A percentile compares a stretch with the other conserved stretches of the same genome.
phyloP scores from a whole-genome alignment of 37 sponge, comb jelly and placozoan genomes.

The Diacarnus erythraeanus region DNA sequence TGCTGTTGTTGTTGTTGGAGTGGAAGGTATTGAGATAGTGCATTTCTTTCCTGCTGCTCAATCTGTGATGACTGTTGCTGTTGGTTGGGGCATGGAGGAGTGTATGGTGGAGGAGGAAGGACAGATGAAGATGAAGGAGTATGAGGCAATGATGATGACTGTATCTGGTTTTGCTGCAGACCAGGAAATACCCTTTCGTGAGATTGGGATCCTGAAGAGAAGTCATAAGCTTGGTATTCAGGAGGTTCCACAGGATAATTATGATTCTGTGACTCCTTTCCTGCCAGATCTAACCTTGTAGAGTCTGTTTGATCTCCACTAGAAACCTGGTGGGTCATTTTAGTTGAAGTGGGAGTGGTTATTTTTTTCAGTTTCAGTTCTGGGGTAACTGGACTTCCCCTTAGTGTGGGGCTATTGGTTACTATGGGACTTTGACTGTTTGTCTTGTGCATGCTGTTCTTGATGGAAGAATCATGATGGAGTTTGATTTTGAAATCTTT shows the following conservation, averaged over 20 bases:
- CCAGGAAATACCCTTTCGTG: not conserved
- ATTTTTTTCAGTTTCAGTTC: slow-evolving; percentile 2
- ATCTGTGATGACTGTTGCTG: not conserved
- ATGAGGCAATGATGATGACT: not conserved
- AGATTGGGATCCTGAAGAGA: not conserved
- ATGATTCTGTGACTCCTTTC: not conserved
- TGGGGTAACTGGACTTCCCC: slow-evolving; percentile 1
- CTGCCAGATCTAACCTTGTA: not conserved
- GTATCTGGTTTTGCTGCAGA: not conserved
- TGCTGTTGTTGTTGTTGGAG: not conserved
- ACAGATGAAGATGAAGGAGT: not conserved
- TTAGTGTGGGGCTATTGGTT: not conserved
- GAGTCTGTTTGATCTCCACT: not conserved
- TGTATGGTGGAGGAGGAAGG: not conserved
- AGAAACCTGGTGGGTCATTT: not conserved
- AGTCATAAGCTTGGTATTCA: not conserved
- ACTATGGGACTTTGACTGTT: no score
- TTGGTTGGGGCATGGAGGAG: not conserved
- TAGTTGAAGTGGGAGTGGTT: slow-evolving; percentile 1
- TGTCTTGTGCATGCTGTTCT: not conserved
- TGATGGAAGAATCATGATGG: not conserved
- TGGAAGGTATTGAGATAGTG: not conserved
- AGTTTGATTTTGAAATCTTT: no score
- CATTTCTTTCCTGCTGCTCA: not conserved
- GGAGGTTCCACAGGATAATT: not conserved